Percentiles rank a stretch among this genome's conserved stretches.
These are phyloP conservation scores for Nebria brevicollis DNA, from an alignment of 2,888 invertebrate genomes.

Conservation along the genomic window DNA sequence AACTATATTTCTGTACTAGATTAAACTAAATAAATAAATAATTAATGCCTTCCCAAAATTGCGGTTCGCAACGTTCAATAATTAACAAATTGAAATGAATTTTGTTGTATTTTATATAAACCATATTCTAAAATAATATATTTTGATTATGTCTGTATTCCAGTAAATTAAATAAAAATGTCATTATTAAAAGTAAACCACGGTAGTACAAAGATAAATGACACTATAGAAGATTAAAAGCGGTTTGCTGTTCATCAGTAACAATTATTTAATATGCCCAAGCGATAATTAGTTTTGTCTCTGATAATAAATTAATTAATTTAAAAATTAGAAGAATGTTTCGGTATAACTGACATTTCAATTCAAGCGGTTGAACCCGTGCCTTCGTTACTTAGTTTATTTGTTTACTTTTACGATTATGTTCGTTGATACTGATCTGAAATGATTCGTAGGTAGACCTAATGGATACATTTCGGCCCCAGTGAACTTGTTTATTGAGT, in stretches of 20 bases:
- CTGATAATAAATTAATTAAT: constrained; percentile 42
- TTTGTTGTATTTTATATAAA: too few species aligned
- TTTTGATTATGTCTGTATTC: too few species aligned
- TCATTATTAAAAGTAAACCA: not conserved
- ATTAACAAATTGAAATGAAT: too few species aligned
- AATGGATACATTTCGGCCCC: not conserved
- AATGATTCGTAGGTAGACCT: not conserved
- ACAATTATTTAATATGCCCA: constrained; percentile 34
- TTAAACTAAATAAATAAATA: too few species aligned
- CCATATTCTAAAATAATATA: too few species aligned
- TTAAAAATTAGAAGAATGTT: constrained; percentile 27
- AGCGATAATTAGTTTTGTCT: constrained; percentile 40
- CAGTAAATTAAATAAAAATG: too few species aligned
- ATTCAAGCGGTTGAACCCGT: constrained; percentile 27
- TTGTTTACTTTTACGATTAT: constrained; percentile 39
- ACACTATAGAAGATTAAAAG: not conserved
- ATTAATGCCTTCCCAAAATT: too few species aligned
- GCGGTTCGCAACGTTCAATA: too few species aligned
- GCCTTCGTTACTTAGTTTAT: constrained; percentile 30
- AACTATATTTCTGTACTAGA: too few species aligned
- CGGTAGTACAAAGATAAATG: not conserved
- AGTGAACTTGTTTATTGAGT: not conserved
- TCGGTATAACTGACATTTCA: constrained; percentile 40
- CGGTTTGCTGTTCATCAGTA: constrained; percentile 11
- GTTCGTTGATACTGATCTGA: constrained; percentile 24